Percentiles rank a stretch among this genome's conserved stretches.
Conservation (phyloP, 2,888 invertebrate genomes). For the Cephus runcator region DNA sequence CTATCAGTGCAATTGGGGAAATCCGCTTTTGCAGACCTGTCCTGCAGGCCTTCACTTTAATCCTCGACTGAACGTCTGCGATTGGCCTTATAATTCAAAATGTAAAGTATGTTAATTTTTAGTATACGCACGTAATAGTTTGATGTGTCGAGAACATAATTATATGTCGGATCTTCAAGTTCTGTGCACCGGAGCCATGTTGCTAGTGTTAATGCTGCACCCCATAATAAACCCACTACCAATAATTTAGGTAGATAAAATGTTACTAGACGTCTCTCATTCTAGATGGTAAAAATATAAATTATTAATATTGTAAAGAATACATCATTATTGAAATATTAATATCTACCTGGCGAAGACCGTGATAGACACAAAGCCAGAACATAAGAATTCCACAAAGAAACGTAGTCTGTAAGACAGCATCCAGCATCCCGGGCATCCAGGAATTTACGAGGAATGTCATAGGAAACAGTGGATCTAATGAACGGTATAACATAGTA, state of each 20-base stretch:
- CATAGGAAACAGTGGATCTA: conserved; percentile 95
- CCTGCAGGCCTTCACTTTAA: conserved; percentile 31
- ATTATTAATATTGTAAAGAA: background rate
- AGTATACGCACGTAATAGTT: conserved; percentile 79
- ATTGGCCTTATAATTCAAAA: conserved; percentile 32
- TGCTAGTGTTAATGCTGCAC: conserved; percentile 85
- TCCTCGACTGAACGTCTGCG: conserved; percentile 26
- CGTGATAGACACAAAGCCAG: conserved; percentile 97
- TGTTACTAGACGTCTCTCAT: conserved; percentile 83
- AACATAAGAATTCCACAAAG: conserved; percentile 88
- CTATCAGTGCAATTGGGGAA: conserved; percentile 35
- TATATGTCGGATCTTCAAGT: conserved; percentile 90
- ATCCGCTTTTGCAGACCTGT: conserved; percentile 25
- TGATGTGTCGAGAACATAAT: conserved; percentile 85
- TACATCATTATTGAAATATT: background rate
- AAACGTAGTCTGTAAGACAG: conserved; percentile 90
- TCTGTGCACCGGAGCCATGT: conserved; percentile 93
- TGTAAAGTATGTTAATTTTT: conserved; percentile 27
- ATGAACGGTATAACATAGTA: conserved; percentile 42
- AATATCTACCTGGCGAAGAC: conserved; percentile 81
- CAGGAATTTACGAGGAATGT: conserved; percentile 89
- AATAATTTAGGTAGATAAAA: conserved; percentile 93
- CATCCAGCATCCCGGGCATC: conserved; percentile 92
- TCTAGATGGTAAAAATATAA: conserved; percentile 69
- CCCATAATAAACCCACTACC: conserved; percentile 87